These are phyloP conservation scores for Rafetus swinhoei DNA, from an alignment of 2,113 vertebrate genomes.

Conservation along the genomic window DNA sequence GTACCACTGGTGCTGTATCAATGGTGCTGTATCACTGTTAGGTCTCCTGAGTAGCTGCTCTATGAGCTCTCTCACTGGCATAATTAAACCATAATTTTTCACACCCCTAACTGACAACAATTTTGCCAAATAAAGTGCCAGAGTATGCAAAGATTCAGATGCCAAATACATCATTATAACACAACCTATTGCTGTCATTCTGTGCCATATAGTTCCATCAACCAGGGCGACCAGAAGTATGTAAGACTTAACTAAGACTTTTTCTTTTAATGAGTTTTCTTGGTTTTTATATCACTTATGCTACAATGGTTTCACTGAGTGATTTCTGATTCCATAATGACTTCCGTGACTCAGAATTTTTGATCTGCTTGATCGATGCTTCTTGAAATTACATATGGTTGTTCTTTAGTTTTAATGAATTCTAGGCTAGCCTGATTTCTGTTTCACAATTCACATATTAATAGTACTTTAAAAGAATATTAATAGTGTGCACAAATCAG, in stretches of 20 bases:
- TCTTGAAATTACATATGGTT: background rate
- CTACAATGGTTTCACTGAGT: background rate
- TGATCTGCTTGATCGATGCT: background rate
- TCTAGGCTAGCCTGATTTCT: background rate
- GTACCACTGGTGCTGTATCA: too few relatives aligned
- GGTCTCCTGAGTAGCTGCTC: too few relatives aligned
- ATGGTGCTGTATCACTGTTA: too few relatives aligned
- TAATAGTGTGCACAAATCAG: background rate
- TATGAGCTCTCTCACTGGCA: too few relatives aligned
- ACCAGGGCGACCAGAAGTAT: background rate
- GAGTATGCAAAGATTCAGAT: background rate
- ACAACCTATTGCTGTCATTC: background rate
- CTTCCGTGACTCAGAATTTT: background rate
- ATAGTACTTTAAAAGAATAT: background rate
- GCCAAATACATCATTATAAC: background rate
- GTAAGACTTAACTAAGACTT: background rate
- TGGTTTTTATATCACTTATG: background rate
- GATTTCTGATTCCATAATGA: background rate
- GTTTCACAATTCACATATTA: background rate
- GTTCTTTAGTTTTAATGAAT: background rate
- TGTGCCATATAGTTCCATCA: background rate
- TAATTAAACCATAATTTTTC: too few relatives aligned
- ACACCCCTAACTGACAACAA: too few relatives aligned
- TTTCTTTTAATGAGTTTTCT: conserved; percentile 2
- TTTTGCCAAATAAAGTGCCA: background rate